These are phyloP conservation scores for Rhabditophanes sp. DNA, from an alignment of 2,888 invertebrate species.

Conservation along the genomic window DNA sequence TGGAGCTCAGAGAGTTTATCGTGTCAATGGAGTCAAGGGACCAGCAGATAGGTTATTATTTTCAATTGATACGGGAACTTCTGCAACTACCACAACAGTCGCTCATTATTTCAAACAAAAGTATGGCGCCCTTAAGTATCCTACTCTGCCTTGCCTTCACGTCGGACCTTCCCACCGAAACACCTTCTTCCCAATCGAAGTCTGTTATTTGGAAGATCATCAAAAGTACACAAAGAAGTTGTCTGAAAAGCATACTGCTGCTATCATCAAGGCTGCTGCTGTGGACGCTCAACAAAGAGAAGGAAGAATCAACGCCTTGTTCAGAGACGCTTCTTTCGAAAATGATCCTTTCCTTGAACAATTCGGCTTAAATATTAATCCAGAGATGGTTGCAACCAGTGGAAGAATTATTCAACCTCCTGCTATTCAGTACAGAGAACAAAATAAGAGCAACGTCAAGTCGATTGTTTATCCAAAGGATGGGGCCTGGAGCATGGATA, in stretches of 20 bases:
- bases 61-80: not conserved
- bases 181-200: constrained; percentile 35
- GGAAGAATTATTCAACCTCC: constrained; percentile 35
- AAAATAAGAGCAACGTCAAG: constrained; percentile 10
- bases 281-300: constrained; percentile 33
- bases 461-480: constrained; percentile 26
- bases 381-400: constrained; percentile 29
- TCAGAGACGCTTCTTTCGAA: constrained; percentile 26
- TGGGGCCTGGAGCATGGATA: constrained; percentile 33
- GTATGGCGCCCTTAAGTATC: constrained; percentile 24
- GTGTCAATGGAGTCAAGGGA: constrained; percentile 27
- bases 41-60: constrained; percentile 25
- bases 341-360: constrained; percentile 29
- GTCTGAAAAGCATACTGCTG: constrained; percentile 29
- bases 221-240: constrained; percentile 36
- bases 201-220: constrained; percentile 27
- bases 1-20: constrained; percentile 28
- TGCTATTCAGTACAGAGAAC: constrained; percentile 28
- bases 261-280: constrained; percentile 34
- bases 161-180: constrained; percentile 33
- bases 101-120: constrained; percentile 32
- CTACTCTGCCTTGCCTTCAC: constrained; percentile 36
- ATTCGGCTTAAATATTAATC: constrained; percentile 25
- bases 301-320: constrained; percentile 21
- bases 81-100: no score